These are phyloP conservation scores for Rhodophaea formosa DNA, from an alignment of 2,888 invertebrate genomes.

Conservation along the genomic window DNA sequence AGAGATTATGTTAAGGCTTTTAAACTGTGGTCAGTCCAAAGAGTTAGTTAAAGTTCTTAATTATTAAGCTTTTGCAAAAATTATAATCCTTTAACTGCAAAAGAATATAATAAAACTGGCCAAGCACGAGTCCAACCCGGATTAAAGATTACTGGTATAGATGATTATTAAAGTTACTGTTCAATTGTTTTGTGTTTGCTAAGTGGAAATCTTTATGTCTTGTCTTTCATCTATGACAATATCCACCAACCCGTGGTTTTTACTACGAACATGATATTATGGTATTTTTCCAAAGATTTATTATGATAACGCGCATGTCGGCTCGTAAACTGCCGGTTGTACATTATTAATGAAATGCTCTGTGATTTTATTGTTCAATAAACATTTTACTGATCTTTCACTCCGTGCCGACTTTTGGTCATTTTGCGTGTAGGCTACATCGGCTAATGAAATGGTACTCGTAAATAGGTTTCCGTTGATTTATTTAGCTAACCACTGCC, in stretches of 20 bases:
- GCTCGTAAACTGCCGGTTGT: conserved; percentile 44
- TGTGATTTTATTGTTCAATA: conserved; percentile 59
- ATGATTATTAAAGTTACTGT: no score
- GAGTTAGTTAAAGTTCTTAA: no score
- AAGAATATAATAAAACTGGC: no score
- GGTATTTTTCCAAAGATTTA: conserved; percentile 33
- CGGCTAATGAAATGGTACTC: conserved; percentile 19
- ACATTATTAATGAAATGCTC: conserved; percentile 52
- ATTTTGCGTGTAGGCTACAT: conserved; percentile 24
- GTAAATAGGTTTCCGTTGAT: conserved; percentile 21
- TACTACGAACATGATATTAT: conserved; percentile 23
- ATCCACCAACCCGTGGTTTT: conserved; percentile 17
- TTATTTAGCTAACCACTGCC: conserved; percentile 15
- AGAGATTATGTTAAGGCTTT: no score
- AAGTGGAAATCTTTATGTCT: no score
- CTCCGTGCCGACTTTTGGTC: conserved; percentile 28
- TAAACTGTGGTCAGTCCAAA: no score
- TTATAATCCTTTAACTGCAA: no score
- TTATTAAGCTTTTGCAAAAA: no score
- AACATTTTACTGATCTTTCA: conserved; percentile 53
- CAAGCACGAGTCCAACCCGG: no score
- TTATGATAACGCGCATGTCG: conserved; percentile 32
- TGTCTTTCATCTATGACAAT: background rate
- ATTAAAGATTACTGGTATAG: no score
- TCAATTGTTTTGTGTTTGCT: no score